Conservation (phyloP, 2,888 invertebrate genomes). For the Yponomeuta malinellus region DNA sequence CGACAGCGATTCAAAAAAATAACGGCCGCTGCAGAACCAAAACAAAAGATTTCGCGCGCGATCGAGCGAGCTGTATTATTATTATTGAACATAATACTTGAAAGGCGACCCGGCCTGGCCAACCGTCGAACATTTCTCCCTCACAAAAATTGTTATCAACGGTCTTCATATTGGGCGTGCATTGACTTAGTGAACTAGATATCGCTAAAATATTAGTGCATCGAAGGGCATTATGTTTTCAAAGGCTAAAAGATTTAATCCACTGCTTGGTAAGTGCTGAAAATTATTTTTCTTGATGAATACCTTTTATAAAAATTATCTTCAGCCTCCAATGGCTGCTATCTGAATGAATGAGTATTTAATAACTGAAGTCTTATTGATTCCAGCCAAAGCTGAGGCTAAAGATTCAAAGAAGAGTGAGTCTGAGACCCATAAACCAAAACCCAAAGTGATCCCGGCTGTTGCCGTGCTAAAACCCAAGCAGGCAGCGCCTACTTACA, state of each 20-base stretch:
- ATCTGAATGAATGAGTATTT: neutral
- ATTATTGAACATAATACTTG: slow-evolving; percentile 5
- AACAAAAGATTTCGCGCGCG: slow-evolving; percentile 30
- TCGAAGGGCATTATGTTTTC: slow-evolving; percentile 44
- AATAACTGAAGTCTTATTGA: neutral
- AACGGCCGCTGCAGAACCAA: slow-evolving; percentile 25
- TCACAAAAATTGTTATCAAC: neutral
- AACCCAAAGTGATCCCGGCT: slow-evolving; percentile 24
- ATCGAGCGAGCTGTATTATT: slow-evolving; percentile 12
- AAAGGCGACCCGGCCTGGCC: neutral
- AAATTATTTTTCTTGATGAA: too few species aligned
- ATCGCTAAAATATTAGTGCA: neutral
- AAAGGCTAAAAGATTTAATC: slow-evolving; percentile 66
- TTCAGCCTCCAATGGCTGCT: too few species aligned
- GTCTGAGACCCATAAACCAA: slow-evolving; percentile 28
- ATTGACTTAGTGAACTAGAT: too few species aligned
- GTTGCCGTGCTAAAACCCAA: slow-evolving; percentile 27
- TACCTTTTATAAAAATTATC: too few species aligned
- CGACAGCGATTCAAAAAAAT: slow-evolving; percentile 17
- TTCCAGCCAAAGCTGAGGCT: slow-evolving; percentile 13
- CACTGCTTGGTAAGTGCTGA: slow-evolving; percentile 43
- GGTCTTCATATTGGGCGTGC: too few species aligned
- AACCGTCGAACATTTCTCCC: neutral
- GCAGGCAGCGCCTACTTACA: slow-evolving; percentile 1
- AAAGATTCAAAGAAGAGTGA: slow-evolving; percentile 37